Evolutionary conservation across 2,113 vertebrate genomes (phyloP).

Genomic region (Oxyura jamaicensis): DNA sequence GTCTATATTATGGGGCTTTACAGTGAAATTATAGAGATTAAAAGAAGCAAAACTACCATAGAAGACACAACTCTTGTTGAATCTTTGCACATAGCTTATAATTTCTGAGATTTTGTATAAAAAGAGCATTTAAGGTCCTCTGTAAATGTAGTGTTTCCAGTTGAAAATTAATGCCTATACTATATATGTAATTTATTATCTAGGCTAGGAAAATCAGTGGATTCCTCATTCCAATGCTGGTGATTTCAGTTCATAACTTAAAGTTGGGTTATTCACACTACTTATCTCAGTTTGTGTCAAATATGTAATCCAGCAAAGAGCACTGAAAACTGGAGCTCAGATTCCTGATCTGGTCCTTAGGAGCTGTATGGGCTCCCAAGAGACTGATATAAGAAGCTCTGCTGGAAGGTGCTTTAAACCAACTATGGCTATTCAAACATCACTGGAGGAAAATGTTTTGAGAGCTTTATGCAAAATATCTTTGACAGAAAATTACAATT

Average conservation of each 20-base stretch:
- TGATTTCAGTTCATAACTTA: not conserved
- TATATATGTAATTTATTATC: not conserved
- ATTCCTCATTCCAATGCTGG: not conserved
- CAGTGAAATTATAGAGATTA: not conserved
- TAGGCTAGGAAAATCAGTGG: not conserved
- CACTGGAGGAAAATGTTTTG: not conserved
- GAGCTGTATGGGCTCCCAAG: not conserved
- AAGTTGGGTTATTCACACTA: not conserved
- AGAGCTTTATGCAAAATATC: not conserved
- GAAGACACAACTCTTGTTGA: not conserved
- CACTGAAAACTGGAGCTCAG: not conserved
- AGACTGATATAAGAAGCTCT: not conserved
- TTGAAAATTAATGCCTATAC: not conserved
- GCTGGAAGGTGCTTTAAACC: not conserved
- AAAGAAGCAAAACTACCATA: conserved; percentile 7
- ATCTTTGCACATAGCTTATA: not conserved
- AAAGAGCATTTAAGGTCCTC: not conserved
- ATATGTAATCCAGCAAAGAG: not conserved
- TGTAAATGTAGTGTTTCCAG: not conserved
- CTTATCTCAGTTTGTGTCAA: not conserved
- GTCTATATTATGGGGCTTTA: not conserved
- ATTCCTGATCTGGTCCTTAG: not conserved
- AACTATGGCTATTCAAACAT: not conserved
- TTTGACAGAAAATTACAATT: not conserved
- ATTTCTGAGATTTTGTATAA: not conserved